Base-by-base conservation (phyloP, 2,113 vertebrate genomes). In the Ailuropoda melanoleuca region DNA sequence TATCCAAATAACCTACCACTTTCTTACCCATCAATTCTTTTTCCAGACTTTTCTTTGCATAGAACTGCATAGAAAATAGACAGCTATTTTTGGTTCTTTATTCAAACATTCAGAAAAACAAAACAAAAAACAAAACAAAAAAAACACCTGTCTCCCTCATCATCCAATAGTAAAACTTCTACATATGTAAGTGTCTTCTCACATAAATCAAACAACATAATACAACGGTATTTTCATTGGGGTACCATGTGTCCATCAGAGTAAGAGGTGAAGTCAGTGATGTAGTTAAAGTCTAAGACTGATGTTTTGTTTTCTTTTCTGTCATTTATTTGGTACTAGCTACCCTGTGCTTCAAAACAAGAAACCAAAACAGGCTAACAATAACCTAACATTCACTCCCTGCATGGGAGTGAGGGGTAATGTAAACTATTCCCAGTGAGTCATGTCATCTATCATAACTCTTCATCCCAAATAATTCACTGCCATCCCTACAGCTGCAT, bases 221-320 rank as follows among this genome's bases (percentile, higher is more conserved):
- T 8, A 53, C 34, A 53, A 70, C 53, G 50, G 26, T 64, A 82
- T 87, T 92, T 83, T 60, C 75, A 88, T 8, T 68, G 29, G 10
- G 7, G 12, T 66, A 81, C 26, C 37, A 5, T 55, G 46, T 82
- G 60, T 95, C 58, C 64, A n/a, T 64, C 64, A 66, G 82, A 93
- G 37, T 64, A 91, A 89, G 83, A 95, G 66, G 72, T 58, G 29
- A 62, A 91, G 29, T 93, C 39, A 88, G 80, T 53, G 15, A 84
- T 43, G 18, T 12, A 50, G 8, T 82, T 89, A 93, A 89, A 77
- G 66, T 86, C 87, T 86, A 96, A 97, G 83, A 96, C 26, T 43
- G 82, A 92, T 83, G 72, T 77, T 95, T 74, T 77, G n/a, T 0
- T 46, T 50, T 89, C n/a, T 91, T 12, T 93, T 39, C 62, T 68